Base-by-base conservation (phyloP, 2,888 invertebrate genomes). In the Galeruca laticollis region DNA sequence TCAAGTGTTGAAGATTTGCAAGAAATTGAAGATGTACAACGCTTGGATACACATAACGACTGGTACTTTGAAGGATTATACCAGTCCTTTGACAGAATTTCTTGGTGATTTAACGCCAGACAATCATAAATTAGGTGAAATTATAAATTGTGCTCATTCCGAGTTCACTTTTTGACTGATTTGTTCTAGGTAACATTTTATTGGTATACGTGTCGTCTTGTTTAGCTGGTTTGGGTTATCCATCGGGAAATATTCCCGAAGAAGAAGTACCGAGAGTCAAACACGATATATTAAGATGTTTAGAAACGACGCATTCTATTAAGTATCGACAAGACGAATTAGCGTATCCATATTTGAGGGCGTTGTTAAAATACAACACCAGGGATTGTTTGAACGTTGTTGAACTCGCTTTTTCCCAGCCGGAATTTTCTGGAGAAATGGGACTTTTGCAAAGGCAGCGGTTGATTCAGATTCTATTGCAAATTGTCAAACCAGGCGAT, bases 151-250 rank as follows among this genome's bases (percentile, higher is more conserved):
- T 4, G 1, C 1, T 6, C 26, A 26, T 26, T 26, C 6, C 26
- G 3, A 6, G 26, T 26, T 26, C 3, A 6, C 3, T 26, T 26
- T 26, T 26, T 26, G 4, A 26, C 3, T 26, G 26, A 26, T 26
- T 26, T 6, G 21, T 68, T 68, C 56, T 95, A 54, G 96, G 96
- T 8, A 95, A 96, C 81, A 93, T 93, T 73, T 85, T 96, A 75
- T 86, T 97, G 61, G 94, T 96, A 2, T 96, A 96, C 81, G 90
- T 95, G 35, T 94, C 94, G 73, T 94, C 95, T 75, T 96, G 96
- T 80, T 86, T 96, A 73, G 93, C 94, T n/a, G 96, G 79, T 63
- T 87, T 94, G 68, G 93, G 93, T 0, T 96, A 94, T 86, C 95
- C 95, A 0, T 87, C 87, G 49, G 95, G 95, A 0, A 90, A 91